Base-by-base conservation (phyloP, 2,888 invertebrate genomes). In the Ornithoptera alexandrae region DNA sequence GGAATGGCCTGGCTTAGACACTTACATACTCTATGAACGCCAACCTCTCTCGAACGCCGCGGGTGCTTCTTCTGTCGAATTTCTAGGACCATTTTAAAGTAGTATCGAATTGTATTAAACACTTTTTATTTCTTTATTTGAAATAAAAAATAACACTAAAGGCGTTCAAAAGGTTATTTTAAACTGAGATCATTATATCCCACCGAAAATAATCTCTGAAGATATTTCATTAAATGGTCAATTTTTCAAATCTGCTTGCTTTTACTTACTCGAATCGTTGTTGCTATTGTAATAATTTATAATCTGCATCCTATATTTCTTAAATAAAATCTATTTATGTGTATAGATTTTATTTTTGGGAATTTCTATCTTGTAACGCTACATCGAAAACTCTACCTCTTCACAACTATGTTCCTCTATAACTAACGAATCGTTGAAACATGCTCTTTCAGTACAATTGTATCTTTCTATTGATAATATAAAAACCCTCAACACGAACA, bases 1-100 rank as follows among this genome's bases (percentile, higher is more conserved):
- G 88, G 83, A 87, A 87, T 84, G 91, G 89, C 88, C 89, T 81
- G 65, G 75, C 74, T 71, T 87, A 80, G 76, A 62, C 6, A 59
- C 46, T n/a, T 39, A 57, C 12, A 46, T 46, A 57, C 69, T 61
- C 65, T 62, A 57, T 61, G 69, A 72, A 72, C 63, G 72, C 63
- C 61, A 20, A 42, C 61, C 53, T 60, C 39, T 68, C 46, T 42
- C 65, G 69, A 72, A 72, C 63, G 71, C 63, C 61, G 30, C 24
- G 42, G 39, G 22, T 60, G 42, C 20, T 63, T 22, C 20, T 59
- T 50, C 39, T 39, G 50, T 66, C 70, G 59, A 70, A 70, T 70
- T 70, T 70, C 64, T 70, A 63, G 70, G 70, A 70, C 66, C 70
- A 70, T 59, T 66, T 70, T 70, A 62, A 65, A 36, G 64, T 68